A percentile compares a stretch with the other conserved stretches of the same genome.
phyloP scores from a whole-genome alignment of 2,888 invertebrate species.

The Plebejus anna region DNA sequence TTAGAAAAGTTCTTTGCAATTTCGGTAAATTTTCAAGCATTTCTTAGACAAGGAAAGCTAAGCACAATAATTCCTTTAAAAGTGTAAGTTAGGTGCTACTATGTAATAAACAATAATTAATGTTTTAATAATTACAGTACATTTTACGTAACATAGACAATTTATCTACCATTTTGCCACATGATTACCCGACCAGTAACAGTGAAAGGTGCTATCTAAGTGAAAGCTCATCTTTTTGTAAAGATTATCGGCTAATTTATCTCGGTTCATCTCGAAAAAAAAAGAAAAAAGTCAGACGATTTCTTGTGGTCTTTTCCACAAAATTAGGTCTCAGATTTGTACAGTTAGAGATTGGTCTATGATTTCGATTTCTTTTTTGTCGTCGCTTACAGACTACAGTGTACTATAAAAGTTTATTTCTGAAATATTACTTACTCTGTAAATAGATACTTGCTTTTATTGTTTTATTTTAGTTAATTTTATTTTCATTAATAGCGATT shows the following conservation, averaged over 20 bases:
- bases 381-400: neutral
- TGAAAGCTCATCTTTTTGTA: conserved; percentile 29
- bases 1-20: too few species aligned
- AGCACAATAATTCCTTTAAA: neutral
- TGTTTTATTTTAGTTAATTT: neutral
- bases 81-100: neutral
- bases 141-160: neutral
- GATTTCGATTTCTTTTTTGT: neutral
- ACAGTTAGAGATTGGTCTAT: neutral
- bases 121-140: neutral
- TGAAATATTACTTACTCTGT: neutral
- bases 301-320: conserved; percentile 12
- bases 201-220: conserved; percentile 63
- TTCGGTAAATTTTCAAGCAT: too few species aligned
- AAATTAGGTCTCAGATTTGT: conserved; percentile 7
- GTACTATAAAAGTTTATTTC: neutral
- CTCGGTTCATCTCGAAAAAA: conserved; percentile 11
- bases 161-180: conserved; percentile 49
- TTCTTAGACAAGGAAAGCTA: neutral
- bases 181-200: conserved; percentile 74
- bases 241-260: conserved; percentile 24
- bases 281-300: neutral
- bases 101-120: neutral
- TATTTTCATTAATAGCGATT: neutral
- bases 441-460: neutral